Percentiles rank a stretch among this genome's conserved stretches.
Evolutionary conservation across 1,140 invertebrate species (phyloP).

Genomic region (Drosophila rhopaloa): DNA sequence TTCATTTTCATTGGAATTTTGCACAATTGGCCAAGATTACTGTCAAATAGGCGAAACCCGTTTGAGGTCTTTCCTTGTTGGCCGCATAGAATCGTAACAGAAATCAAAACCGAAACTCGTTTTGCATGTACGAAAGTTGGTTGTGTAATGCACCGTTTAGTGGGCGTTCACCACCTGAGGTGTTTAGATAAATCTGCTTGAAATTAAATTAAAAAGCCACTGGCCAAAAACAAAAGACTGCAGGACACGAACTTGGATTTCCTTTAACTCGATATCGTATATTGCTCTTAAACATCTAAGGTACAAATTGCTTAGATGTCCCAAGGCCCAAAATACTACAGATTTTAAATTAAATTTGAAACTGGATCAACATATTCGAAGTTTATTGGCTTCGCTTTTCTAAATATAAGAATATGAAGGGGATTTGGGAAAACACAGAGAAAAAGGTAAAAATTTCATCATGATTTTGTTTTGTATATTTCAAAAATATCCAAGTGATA

Average conservation of each 20-base stretch:
- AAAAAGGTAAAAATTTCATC: neutral
- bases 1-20: conserved; percentile 78
- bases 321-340: conserved; percentile 55
- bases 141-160: conserved; percentile 61
- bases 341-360: conserved; percentile 17
- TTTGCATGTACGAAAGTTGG: conserved; percentile 57
- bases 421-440: conserved; percentile 2
- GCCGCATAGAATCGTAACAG: conserved; percentile 63
- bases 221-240: conserved; percentile 27
- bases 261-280: conserved; percentile 25
- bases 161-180: conserved; percentile 64
- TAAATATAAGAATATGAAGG: neutral
- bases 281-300: conserved; percentile 56
- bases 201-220: conserved; percentile 60
- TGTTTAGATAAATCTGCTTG: conserved; percentile 72
- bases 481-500: conserved; percentile 5
- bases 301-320: conserved; percentile 66
- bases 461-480: neutral
- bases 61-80: conserved; percentile 74
- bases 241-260: conserved; percentile 43
- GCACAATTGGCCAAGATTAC: conserved; percentile 66
- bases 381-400: conserved; percentile 69
- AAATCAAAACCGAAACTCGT: conserved; percentile 48
- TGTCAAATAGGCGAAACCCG: conserved; percentile 59
- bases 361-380: conserved; percentile 55